Base-by-base conservation (phyloP, 1,140 invertebrate species). In the Spodoptera frugiperda region DNA sequence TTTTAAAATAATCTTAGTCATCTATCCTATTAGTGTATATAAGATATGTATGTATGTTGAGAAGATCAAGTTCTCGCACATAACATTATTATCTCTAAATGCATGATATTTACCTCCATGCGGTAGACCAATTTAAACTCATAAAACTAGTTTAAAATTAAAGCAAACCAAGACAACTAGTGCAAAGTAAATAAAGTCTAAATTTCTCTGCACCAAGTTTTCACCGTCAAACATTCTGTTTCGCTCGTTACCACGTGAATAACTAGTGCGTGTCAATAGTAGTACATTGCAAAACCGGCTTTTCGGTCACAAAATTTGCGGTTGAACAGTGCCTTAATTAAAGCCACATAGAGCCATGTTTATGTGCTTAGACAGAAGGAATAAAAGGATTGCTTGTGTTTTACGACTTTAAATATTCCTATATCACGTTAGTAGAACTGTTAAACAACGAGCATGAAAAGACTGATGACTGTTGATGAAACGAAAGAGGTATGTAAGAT, bases 301-400 rank as follows among this genome's bases (percentile, higher is more conserved):
- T 79, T 79, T 79, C 74, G 74, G 78, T 79, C 78, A 79, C 78
- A 79, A 77, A 79, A 79, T 79, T 79, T 79, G 78, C 73, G 78
- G 78, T 76, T 76, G 57, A 76, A 55, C 54, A 71, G 67, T 61
- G 78, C 59, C 75, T 79, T 79, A 77, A 79, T 79, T 76, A 76
- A 79, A 78, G 55, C 71, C 70, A 59, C 57, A 44, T 63, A 44
- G 59, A 33, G 33, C 33, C 44, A 39, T 63, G 44, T 63, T 63
- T 63, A 63, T 19, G 59, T 63, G 44, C 59, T 63, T 63, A 63
- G 59, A 6, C n/a, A 19, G 15, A 10, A 8, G 33, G 33, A 39
- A 39, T 39, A 39, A 9, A 39, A 39, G 33, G 33, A 6, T 39
- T 39, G 2, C 33, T 39, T 6, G 33, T 39, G 33, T 39, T 39